Evolutionary conservation across 2,888 invertebrate genomes (phyloP).

Genomic region (Monoplex corrugatus): DNA sequence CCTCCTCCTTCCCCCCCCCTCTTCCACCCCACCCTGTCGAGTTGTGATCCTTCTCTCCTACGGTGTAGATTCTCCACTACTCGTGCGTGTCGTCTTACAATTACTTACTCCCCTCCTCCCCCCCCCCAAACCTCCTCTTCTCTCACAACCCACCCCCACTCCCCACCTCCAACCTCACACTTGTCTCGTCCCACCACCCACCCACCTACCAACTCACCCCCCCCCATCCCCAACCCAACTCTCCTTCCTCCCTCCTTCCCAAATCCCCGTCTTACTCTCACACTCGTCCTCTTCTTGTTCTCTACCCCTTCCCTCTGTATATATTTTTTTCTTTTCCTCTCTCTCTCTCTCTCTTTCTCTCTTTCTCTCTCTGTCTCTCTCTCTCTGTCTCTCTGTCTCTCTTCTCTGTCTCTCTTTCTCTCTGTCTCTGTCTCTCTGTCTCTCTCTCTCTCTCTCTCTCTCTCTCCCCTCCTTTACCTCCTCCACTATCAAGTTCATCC

Average conservation of each 20-base stretch:
- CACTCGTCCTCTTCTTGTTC: background rate
- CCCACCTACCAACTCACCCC: background rate
- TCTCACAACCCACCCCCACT: too few relatives aligned
- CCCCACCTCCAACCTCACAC: background rate
- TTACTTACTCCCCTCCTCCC: background rate
- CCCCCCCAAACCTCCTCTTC: background rate
- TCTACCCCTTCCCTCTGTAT: background rate
- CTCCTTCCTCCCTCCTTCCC: background rate
- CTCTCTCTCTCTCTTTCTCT: background rate
- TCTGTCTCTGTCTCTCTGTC: background rate
- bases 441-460: background rate
- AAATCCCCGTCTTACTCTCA: background rate
- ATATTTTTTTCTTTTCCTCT: background rate
- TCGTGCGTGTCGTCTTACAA: slow-evolving; percentile 36
- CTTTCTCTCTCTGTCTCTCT: background rate
- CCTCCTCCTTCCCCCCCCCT: too few relatives aligned
- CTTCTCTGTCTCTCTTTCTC: background rate
- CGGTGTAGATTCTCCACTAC: slow-evolving; percentile 22
- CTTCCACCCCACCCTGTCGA: background rate
- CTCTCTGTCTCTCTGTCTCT: background rate
- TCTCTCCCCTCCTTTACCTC: background rate
- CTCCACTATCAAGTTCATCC: background rate
- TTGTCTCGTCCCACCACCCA: background rate
- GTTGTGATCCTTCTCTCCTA: background rate
- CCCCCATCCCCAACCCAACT: background rate